These are phyloP conservation scores for Zoanthus solanderi DNA, from an alignment of 92 coral and sea anemone genomes.

Conservation along the genomic window DNA sequence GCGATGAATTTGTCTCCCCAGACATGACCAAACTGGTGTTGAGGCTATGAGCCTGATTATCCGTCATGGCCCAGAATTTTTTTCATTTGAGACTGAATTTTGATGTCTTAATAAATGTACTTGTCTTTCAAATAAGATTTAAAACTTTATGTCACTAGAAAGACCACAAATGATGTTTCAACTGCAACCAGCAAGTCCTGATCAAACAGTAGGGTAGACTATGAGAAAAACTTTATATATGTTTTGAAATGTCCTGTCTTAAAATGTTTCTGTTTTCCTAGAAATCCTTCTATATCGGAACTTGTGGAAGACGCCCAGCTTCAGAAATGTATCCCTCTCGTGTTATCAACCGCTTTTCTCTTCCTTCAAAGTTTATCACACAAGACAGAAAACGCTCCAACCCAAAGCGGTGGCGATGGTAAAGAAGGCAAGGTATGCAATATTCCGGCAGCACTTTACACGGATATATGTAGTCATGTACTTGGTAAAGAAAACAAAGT, in stretches of 20 bases:
- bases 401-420: background rate
- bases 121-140: too few species aligned
- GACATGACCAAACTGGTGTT: too few species aligned
- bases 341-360: constrained; percentile 24
- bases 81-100: too few species aligned
- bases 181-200: too few species aligned
- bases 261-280: background rate
- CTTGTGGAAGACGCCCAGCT: background rate
- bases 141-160: too few species aligned
- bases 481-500: background rate
- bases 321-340: constrained; percentile 28
- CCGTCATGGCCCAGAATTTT: too few species aligned
- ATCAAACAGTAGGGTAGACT: too few species aligned
- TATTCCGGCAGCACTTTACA: background rate
- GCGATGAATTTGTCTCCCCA: too few species aligned
- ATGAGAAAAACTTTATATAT: too few species aligned
- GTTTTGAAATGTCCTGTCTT: background rate
- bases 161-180: too few species aligned
- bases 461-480: background rate
- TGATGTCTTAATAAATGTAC: too few species aligned
- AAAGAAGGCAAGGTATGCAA: constrained; percentile 5
- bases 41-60: too few species aligned
- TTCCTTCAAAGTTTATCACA: constrained; percentile 25
- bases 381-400: background rate
- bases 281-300: constrained; percentile 22